Conservation (phyloP, 2,888 invertebrate species). For the Hydriomena furcata region DNA sequence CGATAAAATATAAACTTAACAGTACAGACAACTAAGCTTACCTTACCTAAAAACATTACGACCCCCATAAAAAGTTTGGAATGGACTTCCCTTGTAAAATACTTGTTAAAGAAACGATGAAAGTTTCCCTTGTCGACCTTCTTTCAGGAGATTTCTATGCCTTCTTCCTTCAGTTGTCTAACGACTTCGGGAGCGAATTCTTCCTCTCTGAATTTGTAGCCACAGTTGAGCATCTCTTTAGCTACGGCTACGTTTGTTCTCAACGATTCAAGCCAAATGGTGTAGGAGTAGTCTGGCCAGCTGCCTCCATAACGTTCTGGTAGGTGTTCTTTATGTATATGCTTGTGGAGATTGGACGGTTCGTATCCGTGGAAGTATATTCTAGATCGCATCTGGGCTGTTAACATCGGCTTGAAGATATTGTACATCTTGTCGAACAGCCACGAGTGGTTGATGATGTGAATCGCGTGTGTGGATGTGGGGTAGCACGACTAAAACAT, state of each 20-base stretch:
- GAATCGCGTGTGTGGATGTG: slow-evolving; percentile 88
- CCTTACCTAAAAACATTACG: slow-evolving; percentile 1
- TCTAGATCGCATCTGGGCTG: slow-evolving; percentile 85
- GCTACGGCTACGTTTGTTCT: slow-evolving; percentile 81
- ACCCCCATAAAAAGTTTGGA: slow-evolving; percentile 27
- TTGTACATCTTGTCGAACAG: slow-evolving; percentile 90
- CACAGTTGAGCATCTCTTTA: slow-evolving; percentile 85
- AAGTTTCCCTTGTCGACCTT: slow-evolving; percentile 6
- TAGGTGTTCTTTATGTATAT: slow-evolving; percentile 84
- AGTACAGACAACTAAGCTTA: slow-evolving; percentile 3
- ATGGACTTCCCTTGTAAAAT: slow-evolving; percentile 19
- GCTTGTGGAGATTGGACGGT: slow-evolving; percentile 88
- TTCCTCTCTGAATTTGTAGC: slow-evolving; percentile 83
- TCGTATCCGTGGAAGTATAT: slow-evolving; percentile 89
- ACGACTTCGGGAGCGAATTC: slow-evolving; percentile 66
- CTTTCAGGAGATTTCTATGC: slow-evolving; percentile 54
- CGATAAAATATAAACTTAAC: no score
- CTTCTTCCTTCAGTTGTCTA: slow-evolving; percentile 62
- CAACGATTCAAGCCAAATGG: slow-evolving; percentile 88
- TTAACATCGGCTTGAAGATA: slow-evolving; percentile 90
- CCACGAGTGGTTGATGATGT: slow-evolving; percentile 92
- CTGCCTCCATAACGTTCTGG: slow-evolving; percentile 88
- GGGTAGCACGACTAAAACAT: slow-evolving; percentile 87
- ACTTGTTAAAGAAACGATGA: slow-evolving; percentile 7
- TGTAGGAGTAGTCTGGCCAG: slow-evolving; percentile 88